A percentile compares a stretch with the other conserved stretches of the same genome.
Evolutionary conservation across 2,888 invertebrate genomes (phyloP).

Genomic region (Mamestra brassicae): DNA sequence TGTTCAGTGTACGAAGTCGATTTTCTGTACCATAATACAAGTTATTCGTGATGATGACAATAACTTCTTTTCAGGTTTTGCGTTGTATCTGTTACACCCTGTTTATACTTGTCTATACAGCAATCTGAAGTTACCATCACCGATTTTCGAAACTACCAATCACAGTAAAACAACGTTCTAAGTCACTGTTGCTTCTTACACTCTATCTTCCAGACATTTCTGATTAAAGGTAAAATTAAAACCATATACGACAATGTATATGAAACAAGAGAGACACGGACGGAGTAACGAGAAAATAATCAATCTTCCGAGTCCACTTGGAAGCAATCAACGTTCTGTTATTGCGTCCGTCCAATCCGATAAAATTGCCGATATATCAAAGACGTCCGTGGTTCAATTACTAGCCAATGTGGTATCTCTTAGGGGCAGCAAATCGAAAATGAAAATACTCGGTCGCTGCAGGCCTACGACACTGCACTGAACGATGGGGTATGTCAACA

Average conservation of each 20-base stretch:
- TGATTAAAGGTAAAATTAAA: conserved; percentile 56
- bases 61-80: background rate
- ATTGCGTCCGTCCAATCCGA: conserved; percentile 90
- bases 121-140: no score
- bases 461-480: conserved; percentile 74
- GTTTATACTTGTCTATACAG: no score
- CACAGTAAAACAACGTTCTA: background rate
- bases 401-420: conserved; percentile 87
- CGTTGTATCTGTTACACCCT: background rate
- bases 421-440: conserved; percentile 85
- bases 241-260: conserved; percentile 66
- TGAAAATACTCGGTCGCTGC: conserved; percentile 79
- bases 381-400: conserved; percentile 90
- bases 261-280: conserved; percentile 80
- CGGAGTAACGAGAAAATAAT: conserved; percentile 89
- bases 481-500: conserved; percentile 76
- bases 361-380: conserved; percentile 91
- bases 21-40: no score
- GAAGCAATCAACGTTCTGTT: conserved; percentile 90
- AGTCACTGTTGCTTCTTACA: background rate
- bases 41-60: background rate
- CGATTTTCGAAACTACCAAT: no score
- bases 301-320: conserved; percentile 89
- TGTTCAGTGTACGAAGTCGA: no score
- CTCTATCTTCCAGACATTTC: conserved; percentile 24